These are phyloP conservation scores for Channa striata DNA, from an alignment of 2,797 vertebrate species.

Conservation along the genomic window DNA sequence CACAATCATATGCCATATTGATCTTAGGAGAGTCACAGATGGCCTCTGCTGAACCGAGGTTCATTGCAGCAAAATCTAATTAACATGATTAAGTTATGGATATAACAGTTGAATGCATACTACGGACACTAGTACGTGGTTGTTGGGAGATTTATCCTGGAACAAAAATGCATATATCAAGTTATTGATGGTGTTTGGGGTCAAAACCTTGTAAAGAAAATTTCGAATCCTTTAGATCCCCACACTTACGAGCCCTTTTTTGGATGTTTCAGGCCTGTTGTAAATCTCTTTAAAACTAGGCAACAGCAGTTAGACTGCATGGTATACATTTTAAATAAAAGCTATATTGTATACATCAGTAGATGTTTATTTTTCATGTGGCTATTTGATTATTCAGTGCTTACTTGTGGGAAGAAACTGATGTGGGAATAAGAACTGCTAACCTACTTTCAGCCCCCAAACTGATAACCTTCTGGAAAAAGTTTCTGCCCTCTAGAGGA, in stretches of 20 bases:
- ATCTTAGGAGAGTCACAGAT: constrained; percentile 62
- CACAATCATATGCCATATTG: constrained; percentile 61
- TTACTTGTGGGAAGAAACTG: background rate
- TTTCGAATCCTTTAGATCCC: background rate
- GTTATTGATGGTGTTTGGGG: background rate
- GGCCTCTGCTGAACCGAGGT: constrained; percentile 45
- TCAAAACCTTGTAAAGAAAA: background rate
- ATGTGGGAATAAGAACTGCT: no score
- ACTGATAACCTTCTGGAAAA: constrained; percentile 22
- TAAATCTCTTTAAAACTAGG: background rate
- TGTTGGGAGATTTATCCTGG: background rate
- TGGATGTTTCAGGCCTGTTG: background rate
- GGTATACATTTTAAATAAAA: no score
- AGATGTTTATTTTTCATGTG: no score
- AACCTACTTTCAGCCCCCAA: no score
- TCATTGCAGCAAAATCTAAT: constrained; percentile 62
- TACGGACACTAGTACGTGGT: background rate
- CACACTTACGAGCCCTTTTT: background rate
- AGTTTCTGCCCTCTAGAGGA: constrained; percentile 72
- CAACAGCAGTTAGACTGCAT: background rate
- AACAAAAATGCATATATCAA: background rate
- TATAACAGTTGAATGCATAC: constrained; percentile 31
- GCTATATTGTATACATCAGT: background rate
- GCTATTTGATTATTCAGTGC: background rate
- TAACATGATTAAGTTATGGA: constrained; percentile 64